Evolutionary conservation across 2,797 vertebrate genomes (phyloP), one percentile per base, ranked within the genome.

Genomic region (Phaenicophaeus curvirostris): DNA sequence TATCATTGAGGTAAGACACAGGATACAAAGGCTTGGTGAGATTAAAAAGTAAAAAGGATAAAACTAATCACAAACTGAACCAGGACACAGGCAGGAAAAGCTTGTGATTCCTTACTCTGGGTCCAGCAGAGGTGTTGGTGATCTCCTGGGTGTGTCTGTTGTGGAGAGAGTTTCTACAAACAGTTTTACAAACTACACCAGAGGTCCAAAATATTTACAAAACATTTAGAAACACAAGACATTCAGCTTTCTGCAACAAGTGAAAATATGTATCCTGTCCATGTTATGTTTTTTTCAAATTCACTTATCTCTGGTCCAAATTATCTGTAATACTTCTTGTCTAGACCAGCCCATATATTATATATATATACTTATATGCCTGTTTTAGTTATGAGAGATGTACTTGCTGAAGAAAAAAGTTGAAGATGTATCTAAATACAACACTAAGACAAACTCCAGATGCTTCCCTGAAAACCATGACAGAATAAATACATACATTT

Each of bases 121-220:
- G 35, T 68, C 41, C 71, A 74, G 62, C 61, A 76, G 61, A 58
- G 31, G 77, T n/a, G 30, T 1, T 89, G 68, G 71, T 11, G 27
- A 76, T 79, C 67, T 58, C 33, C 65, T 67, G 87, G 84, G 72
- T 83, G 68, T 74, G 90, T 58, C 89, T 92, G 84, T 63, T 83
- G 46, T 37, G 31, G 50, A 92, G 57, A 74, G 57, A 42, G 67
- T 91, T 94, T 90, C 78, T 75, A 71, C 82, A 82, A 89, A 90
- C 63, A 89, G 50, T 87, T 87, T 73, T 79, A 62, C 35, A 66
- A 95, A 90, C 58, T 54, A 57, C n/a, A 89, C 51, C 57, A 59
- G 46, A 91, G 48, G 20, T 46, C 54, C 50, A 71, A 90, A 89
- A 89, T 89, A 82, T 95, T 94, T 95, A 74, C 55, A 54, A 92